These are phyloP conservation scores for Hemibagrus wyckioides DNA, from an alignment of 2,113 vertebrate species.

Conservation along the genomic window DNA sequence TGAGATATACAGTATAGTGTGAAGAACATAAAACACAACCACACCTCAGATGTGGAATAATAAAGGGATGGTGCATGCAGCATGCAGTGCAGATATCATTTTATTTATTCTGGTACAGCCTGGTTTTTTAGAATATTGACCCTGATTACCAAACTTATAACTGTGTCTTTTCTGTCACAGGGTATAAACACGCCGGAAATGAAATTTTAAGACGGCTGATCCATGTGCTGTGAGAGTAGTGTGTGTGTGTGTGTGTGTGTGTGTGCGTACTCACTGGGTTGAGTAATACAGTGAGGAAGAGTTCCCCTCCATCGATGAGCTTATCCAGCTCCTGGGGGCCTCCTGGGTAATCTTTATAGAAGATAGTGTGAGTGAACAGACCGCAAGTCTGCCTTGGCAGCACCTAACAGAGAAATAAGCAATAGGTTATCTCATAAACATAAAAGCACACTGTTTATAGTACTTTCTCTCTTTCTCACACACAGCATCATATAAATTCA, in stretches of 20 bases:
- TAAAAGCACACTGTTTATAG: conserved; percentile 31
- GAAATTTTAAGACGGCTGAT: neutral
- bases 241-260: neutral
- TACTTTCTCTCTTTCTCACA: neutral
- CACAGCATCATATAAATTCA: conserved; percentile 18
- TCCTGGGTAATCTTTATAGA: conserved; percentile 95
- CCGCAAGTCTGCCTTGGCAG: conserved; percentile 95
- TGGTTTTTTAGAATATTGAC: neutral
- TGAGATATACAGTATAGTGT: neutral
- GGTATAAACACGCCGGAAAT: neutral
- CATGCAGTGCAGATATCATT: neutral
- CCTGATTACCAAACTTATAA: neutral
- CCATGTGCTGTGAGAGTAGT: neutral
- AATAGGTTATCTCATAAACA: conserved; percentile 41
- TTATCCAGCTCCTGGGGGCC: conserved; percentile 94
- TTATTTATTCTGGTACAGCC: neutral
- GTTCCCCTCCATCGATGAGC: conserved; percentile 95
- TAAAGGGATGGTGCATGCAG: neutral
- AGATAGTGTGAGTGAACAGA: conserved; percentile 98
- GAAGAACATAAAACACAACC: neutral
- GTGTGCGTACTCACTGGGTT: conserved; percentile 84
- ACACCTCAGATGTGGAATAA: neutral
- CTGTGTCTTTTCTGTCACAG: neutral
- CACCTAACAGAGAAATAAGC: conserved; percentile 72
- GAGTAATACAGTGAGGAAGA: conserved; percentile 93